Evolutionary conservation across 1,140 invertebrate genomes (phyloP), one percentile per base, ranked within the genome.

Genomic region (Atta colombica): DNA sequence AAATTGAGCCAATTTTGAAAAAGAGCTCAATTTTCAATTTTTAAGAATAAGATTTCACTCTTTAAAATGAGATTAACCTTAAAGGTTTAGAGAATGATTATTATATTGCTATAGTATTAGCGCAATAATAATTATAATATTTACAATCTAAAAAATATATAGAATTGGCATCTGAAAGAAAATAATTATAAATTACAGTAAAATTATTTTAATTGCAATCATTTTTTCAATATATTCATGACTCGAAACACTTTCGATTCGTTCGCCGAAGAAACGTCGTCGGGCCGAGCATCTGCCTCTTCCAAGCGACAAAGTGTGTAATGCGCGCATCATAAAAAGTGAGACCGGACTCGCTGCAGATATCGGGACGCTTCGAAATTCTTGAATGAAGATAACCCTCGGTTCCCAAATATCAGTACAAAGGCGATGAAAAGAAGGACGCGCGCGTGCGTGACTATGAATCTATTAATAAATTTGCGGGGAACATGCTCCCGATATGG

Each of bases 401-500:
- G n/a, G 51, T 61, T 72, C 4, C 55, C 35, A 39, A 51, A 74
- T 74, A 84, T 74, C 51, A 61, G 35, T 28, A 69, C 68, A 61
- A 72, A 28, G 69, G 66, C 31, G 78, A 35, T 16, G 7, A 72
- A 53, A 82, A 60, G 66, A 60, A 31, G 31, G 21, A 25, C 55
- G 35, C 35, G 21, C 21, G 63, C 49, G 55, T 31, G 55, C 69
- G 80, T 74, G 80, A 84, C 80, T 53, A 39, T 39, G 68, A 74
- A 84, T 84, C 14, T 71, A 84, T 84, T 84, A 84, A 84, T 84
- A 74, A 84, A 84, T 84, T 84, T 31, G 39, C 80, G 35, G 31
- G 12, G 35, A 25, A 45, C 65, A 45, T 31, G 49, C 7, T 21
- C 25, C 16, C 28, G 78, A 82, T 82, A 49, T 12, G 21, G 21